Evolutionary conservation across 1,140 invertebrate species (phyloP).

Genomic region (Sitobion miscanthi): DNA sequence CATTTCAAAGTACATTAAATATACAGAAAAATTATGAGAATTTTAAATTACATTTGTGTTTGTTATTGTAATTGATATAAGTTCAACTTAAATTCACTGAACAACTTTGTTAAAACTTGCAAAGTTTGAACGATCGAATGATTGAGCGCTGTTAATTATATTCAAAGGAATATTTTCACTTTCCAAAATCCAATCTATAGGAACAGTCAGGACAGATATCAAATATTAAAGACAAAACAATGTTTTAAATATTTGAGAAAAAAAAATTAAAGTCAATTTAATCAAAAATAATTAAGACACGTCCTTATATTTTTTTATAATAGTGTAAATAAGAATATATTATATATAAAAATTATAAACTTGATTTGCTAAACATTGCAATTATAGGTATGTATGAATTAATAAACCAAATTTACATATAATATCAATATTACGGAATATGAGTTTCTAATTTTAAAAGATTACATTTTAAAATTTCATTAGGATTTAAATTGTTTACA

Average conservation of each 20-base stretch:
- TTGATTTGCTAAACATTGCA: neutral
- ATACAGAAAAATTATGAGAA: neutral
- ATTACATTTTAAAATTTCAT: conserved; percentile 9
- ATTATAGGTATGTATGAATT: neutral
- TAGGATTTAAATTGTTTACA: conserved; percentile 2
- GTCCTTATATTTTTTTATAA: neutral
- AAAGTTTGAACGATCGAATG: neutral
- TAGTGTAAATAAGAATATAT: neutral
- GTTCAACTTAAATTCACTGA: neutral
- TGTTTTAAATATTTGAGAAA: neutral
- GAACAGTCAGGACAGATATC: neutral
- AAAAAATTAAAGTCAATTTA: neutral
- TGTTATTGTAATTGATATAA: neutral
- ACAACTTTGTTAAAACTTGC: neutral
- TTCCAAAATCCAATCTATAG: neutral
- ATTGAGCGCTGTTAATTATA: neutral
- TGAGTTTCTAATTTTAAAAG: conserved; percentile 27
- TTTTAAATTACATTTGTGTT: neutral
- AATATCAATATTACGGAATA: neutral
- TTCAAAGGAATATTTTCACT: neutral
- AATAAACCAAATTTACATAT: neutral
- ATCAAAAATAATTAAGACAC: neutral
- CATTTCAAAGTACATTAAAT: neutral
- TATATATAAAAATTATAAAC: neutral
- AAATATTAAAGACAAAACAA: neutral